Conservation (phyloP, 1,140 invertebrate species). For the Dinoponera quadriceps region DNA sequence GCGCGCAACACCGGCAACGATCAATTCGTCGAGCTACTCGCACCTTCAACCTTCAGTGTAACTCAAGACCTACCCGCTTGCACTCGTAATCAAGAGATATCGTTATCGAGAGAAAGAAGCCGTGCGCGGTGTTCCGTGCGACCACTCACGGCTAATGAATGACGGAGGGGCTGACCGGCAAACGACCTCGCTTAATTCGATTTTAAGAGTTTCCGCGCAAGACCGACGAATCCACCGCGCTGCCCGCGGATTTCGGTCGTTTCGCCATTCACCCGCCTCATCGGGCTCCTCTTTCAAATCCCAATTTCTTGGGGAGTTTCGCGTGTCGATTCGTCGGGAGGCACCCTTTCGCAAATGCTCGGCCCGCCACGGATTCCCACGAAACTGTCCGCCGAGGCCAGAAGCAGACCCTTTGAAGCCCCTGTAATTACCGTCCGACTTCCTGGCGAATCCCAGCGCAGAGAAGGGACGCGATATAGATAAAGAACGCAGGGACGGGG, state of each 20-base stretch:
- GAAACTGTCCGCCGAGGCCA: constrained; percentile 70
- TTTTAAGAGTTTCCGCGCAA: constrained; percentile 30
- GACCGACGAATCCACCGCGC: constrained; percentile 6
- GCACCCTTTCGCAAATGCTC: constrained; percentile 46
- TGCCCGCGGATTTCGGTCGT: constrained; percentile 35
- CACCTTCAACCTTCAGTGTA: too few relatives aligned
- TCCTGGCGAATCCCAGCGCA: constrained; percentile 61
- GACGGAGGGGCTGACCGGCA: not conserved
- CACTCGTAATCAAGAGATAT: not conserved
- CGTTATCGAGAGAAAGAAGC: constrained; percentile 3
- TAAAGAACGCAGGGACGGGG: constrained; percentile 49
- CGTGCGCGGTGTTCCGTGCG: not conserved
- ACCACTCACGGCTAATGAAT: constrained; percentile 35
- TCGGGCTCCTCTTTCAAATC: constrained; percentile 56
- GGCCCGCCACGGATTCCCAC: constrained; percentile 64
- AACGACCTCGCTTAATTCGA: constrained; percentile 37
- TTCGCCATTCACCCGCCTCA: constrained; percentile 18
- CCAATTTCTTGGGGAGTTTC: constrained; percentile 61
- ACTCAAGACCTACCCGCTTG: too few relatives aligned
- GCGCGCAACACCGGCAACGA: too few relatives aligned
- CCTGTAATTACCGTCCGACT: constrained; percentile 73
- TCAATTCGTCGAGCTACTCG: too few relatives aligned
- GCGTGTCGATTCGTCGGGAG: constrained; percentile 40
- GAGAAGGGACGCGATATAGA: constrained; percentile 58
- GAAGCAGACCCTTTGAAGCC: constrained; percentile 72